Evolutionary conservation across 2,113 vertebrate genomes (phyloP), one percentile per base, ranked within the genome.

Genomic region (Cephalopholis sonnerati): DNA sequence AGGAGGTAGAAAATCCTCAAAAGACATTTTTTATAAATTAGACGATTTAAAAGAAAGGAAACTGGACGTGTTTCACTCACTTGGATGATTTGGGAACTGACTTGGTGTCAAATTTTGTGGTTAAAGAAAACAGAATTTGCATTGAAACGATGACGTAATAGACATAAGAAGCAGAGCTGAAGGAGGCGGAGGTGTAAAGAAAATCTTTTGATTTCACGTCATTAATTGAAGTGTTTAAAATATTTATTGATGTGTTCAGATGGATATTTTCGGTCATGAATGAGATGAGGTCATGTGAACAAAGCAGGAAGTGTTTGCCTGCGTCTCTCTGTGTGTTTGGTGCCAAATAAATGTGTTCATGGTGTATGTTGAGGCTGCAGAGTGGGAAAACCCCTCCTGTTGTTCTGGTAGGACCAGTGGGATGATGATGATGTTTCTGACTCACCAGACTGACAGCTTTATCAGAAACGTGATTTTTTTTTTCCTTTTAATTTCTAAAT

Each of bases 301-400:
- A 6, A 53, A 77, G 7, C 25, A 71, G 65, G 65, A 83, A 76
- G 39, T 71, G 5, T 16, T 7, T 20, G 3, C 36, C 32, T 36
- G 32, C 7, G 32, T 36, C 32, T 36, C 3, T 39, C n/a, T n/a
- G n/a, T n/a, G 25, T 51, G 41, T 44, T 41, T 44, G 41, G 41
- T 5, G 46, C 6, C n/a, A 7, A 5, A 61, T 8, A 10, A 24
- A 24, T 12, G 62, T 57, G 50, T 68, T 65, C 39, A 24, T 74
- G 77, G 50, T 68, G 71, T 27, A 22, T 74, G 77, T 53, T 25
- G 48, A 58, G 46, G 70, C 74, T 65, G 82, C 54, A 44, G 18
- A 53, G 17, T 17, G 81, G 88, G 81, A 79, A 81, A 87, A 44
- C 62, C 85, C 87, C 87, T 54, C 58, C 36, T 81, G 69, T 13